Base-by-base conservation (phyloP, 1,140 invertebrate species). In the Chymomyza costata region DNA sequence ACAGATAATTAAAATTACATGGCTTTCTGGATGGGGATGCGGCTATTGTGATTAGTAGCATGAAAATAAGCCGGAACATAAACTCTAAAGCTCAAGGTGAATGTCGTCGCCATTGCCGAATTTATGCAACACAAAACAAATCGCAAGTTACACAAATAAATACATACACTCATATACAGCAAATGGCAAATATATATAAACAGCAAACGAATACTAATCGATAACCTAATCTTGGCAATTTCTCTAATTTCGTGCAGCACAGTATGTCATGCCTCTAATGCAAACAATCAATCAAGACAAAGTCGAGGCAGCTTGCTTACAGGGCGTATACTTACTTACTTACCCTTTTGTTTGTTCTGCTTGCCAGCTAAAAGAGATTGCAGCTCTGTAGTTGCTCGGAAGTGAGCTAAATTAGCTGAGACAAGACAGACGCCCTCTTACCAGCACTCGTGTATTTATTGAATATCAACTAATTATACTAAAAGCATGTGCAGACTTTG, bases 401-500 rank as follows among this genome's bases (percentile, higher is more conserved):
- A 8, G 41, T 41, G 32, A 49, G 32, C n/a, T 14, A 39, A 25
- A 25, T 51, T 47, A 43, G 31, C 52, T 28, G 17, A 51, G 34
- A 38, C 6, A 28, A 32, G 38, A 46, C 35, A 46, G 25, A 15
- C 13, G 17, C 17, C 58, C 45, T 14, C 6, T 21, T 13, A 15
- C 30, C 11, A 25, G 31, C 18, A 17, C 40, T 43, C 28, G 31
- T 39, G 80, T 35, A 80, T 81, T 73, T 78, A 78, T 80, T 80
- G 55, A 80, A 52, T 60, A 65, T 61, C 56, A 63, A 50, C 64
- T 78, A 78, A 78, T 78, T 73, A 78, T 73, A 39, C 35, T 58
- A 56, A 78, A 53, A 80, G 67, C 64, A 6, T 18, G n/a, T 34
- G 5, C n/a, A 3, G 19, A 14, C 21, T 19, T 6, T 34, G 31